Percentiles rank a stretch among this genome's conserved stretches.
Conservation (phyloP, 2,888 invertebrate species). For the Drosophila pseudotakahashii region DNA sequence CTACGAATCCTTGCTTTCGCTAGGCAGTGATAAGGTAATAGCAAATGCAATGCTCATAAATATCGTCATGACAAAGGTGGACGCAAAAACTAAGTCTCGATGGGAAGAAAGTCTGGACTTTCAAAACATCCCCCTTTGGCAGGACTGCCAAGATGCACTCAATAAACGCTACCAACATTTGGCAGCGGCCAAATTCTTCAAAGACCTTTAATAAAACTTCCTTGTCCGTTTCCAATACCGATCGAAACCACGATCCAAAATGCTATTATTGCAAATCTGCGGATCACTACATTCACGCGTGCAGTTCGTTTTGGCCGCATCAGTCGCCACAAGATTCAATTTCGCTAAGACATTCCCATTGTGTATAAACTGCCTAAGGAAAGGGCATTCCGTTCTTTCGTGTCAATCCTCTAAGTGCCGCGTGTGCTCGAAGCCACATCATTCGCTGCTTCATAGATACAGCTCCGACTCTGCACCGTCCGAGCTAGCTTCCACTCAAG, state of each 20-base stretch:
- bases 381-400: too few species aligned
- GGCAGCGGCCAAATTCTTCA: not conserved
- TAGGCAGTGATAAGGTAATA: not conserved
- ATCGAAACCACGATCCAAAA: not conserved
- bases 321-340: too few species aligned
- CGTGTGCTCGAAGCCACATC: too few species aligned
- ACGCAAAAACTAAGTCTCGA: not conserved
- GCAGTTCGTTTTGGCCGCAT: too few species aligned
- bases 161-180: constrained; percentile 1
- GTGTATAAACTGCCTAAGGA: too few species aligned
- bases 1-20: not conserved
- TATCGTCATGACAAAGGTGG: not conserved
- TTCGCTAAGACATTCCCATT: too few species aligned
- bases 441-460: too few species aligned
- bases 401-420: too few species aligned
- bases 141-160: not conserved
- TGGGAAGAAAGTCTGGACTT: not conserved
- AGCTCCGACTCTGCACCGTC: too few species aligned
- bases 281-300: not conserved
- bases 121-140: not conserved
- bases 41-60: not conserved
- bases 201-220: too few species aligned
- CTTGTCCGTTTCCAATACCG: not conserved
- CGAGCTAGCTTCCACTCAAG: too few species aligned
- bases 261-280: not conserved